Evolutionary conservation across 1,140 invertebrate species (phyloP).

Genomic region (Cydia strobilella): DNA sequence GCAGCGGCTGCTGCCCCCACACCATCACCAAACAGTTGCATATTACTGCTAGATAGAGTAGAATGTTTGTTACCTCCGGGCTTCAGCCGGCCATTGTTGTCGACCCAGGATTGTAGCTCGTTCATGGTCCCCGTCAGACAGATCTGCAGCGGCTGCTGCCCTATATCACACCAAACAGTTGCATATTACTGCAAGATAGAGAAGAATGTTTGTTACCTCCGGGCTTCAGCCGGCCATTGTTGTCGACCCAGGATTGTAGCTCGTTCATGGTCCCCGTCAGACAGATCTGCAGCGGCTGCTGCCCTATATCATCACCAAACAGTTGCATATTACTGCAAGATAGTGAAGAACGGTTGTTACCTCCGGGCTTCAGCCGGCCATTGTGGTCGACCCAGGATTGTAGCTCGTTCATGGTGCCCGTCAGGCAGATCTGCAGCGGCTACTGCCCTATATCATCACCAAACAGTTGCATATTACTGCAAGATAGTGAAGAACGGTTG

Average conservation of each 20-base stretch:
- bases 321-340: conserved; percentile 35
- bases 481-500: too few relatives aligned
- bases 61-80: conserved; percentile 36
- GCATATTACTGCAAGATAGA: conserved; percentile 26
- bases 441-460: too few relatives aligned
- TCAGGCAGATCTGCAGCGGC: conserved; percentile 49
- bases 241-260: conserved; percentile 52
- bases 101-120: conserved; percentile 56
- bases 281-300: conserved; percentile 39
- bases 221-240: conserved; percentile 39
- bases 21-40: conserved; percentile 30
- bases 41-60: too few relatives aligned
- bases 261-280: conserved; percentile 69
- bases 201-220: conserved; percentile 38
- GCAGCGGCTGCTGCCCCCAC: neutral
- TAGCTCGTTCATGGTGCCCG: conserved; percentile 65
- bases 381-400: conserved; percentile 52
- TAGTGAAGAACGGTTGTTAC: too few relatives aligned
- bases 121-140: conserved; percentile 71
- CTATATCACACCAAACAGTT: conserved; percentile 27
- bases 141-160: neutral
- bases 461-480: too few relatives aligned
- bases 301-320: conserved; percentile 20
- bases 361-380: conserved; percentile 37
- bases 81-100: conserved; percentile 41